Evolutionary conservation across 2,888 invertebrate genomes (phyloP).

Genomic region (Zygogramma bicolorata): DNA sequence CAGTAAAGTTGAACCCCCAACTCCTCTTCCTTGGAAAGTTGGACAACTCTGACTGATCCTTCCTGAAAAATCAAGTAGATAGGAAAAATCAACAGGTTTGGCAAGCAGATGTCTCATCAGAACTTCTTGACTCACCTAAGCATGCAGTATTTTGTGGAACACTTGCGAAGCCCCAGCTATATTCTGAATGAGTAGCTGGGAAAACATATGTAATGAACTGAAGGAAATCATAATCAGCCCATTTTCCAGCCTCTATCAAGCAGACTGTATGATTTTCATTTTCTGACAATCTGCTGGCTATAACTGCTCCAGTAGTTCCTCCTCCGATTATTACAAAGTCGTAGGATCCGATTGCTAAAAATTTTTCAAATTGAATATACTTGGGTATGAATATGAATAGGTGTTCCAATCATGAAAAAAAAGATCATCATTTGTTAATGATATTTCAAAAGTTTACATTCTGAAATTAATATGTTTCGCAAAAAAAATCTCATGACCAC

Average conservation of each 20-base stretch:
- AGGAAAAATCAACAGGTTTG: too few species aligned
- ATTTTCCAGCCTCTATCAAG: constrained; percentile 41
- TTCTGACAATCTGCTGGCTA: constrained; percentile 43
- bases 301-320: constrained; percentile 40
- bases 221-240: constrained; percentile 14
- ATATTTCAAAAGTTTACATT: too few species aligned
- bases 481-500: too few species aligned
- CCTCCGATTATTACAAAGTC: constrained; percentile 44
- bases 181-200: constrained; percentile 51
- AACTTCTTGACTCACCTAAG: constrained; percentile 63
- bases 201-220: constrained; percentile 9
- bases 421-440: too few species aligned
- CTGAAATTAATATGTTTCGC: too few species aligned
- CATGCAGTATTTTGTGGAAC: constrained; percentile 75
- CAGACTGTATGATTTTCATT: constrained; percentile 33
- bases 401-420: too few species aligned
- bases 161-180: constrained; percentile 80
- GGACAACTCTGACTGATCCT: constrained; percentile 44
- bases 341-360: constrained; percentile 35
- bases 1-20: constrained; percentile 68
- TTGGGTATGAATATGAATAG: too few species aligned
- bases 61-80: constrained; percentile 11
- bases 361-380: too few species aligned
- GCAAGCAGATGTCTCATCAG: too few species aligned
- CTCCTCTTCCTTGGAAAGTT: constrained; percentile 67